phyloP scores from a whole-genome alignment of 2,797 vertebrate genomes.

The Muraenolepis orangiensis region DNA sequence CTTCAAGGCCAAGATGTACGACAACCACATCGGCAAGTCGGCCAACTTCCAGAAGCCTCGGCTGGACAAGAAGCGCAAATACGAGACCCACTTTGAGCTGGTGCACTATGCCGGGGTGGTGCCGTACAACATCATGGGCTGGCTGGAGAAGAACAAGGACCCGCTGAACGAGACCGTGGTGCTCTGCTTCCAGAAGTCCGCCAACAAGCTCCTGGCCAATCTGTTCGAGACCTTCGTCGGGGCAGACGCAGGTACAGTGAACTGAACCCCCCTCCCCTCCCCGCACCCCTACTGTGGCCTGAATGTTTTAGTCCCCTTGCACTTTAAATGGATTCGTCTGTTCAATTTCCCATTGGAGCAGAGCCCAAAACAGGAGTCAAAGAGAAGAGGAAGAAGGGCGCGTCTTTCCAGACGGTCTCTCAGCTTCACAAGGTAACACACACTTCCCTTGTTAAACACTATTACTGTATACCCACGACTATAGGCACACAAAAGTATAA shows the following conservation, averaged over 20 bases:
- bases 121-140: slow-evolving; percentile 87
- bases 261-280: background rate
- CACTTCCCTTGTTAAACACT: slow-evolving; percentile 17
- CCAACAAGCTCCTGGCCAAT: slow-evolving; percentile 83
- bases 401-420: slow-evolving; percentile 91
- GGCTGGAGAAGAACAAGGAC: slow-evolving; percentile 95
- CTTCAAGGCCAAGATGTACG: slow-evolving; percentile 91
- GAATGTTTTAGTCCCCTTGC: background rate
- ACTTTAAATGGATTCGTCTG: background rate
- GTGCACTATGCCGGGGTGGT: slow-evolving; percentile 93
- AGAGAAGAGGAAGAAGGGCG: slow-evolving; percentile 92
- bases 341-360: slow-evolving; percentile 41
- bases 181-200: slow-evolving; percentile 84
- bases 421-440: slow-evolving; percentile 91
- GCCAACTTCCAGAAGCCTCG: slow-evolving; percentile 90
- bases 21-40: slow-evolving; percentile 91
- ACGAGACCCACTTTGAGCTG: slow-evolving; percentile 90
- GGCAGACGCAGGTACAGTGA: slow-evolving; percentile 75
- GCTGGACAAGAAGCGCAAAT: slow-evolving; percentile 89
- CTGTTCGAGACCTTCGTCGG: slow-evolving; percentile 85
- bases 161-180: slow-evolving; percentile 92
- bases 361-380: slow-evolving; percentile 77
- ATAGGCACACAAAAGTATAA: background rate
- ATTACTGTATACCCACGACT: background rate
- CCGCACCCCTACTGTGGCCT: background rate